Evolutionary conservation across 1,140 invertebrate genomes (phyloP).

Genomic region (Samia ricini): DNA sequence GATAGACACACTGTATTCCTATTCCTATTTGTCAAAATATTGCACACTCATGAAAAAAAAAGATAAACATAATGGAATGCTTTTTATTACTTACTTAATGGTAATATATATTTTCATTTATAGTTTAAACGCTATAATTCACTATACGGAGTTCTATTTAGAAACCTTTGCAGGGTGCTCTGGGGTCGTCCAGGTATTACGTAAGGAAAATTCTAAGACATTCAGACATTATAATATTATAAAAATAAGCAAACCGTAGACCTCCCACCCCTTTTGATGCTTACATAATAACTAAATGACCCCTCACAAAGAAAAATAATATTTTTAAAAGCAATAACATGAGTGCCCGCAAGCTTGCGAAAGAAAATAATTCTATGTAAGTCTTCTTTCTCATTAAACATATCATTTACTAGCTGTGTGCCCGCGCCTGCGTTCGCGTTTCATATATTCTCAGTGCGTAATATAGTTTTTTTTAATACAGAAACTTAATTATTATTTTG

Average conservation of each 20-base stretch:
- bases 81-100: not conserved
- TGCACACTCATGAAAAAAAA: not conserved
- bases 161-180: not conserved
- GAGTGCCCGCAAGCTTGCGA: not conserved
- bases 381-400: not conserved
- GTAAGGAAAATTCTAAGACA: no score
- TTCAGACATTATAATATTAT: no score
- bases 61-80: constrained; percentile 1
- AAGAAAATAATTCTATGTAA: not conserved
- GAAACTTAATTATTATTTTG: no score
- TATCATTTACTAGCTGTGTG: no score
- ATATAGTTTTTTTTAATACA: no score
- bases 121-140: not conserved
- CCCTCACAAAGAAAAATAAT: no score
- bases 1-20: not conserved
- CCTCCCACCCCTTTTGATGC: no score
- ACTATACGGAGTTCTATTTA: not conserved
- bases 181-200: not conserved
- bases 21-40: not conserved
- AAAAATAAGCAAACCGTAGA: no score
- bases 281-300: no score
- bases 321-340: not conserved
- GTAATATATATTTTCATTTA: not conserved
- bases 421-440: no score
- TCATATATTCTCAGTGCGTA: no score